Percentiles rank a stretch among this genome's conserved stretches.
phyloP scores from a whole-genome alignment of 1,140 invertebrate species.

The Marisa cornuarietis region DNA sequence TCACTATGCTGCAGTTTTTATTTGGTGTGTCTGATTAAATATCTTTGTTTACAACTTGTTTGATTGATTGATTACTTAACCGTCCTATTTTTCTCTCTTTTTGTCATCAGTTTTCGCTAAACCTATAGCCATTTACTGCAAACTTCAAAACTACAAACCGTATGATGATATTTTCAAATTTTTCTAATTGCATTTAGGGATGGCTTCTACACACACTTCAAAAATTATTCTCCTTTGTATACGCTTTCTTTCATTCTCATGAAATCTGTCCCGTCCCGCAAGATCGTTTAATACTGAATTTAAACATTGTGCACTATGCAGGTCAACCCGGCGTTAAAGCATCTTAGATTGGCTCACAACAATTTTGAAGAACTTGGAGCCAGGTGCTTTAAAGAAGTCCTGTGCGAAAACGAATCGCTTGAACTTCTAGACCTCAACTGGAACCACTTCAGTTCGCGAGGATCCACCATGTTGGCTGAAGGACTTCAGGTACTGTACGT shows the following conservation, averaged over 20 bases:
- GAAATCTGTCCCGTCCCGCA: not conserved
- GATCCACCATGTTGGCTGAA: conserved; percentile 48
- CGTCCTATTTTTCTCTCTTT: too few species aligned
- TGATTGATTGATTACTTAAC: not conserved
- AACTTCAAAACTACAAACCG: too few species aligned
- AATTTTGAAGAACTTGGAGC: conserved; percentile 49
- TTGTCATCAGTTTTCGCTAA: too few species aligned
- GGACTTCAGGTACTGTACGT: conserved; percentile 44
- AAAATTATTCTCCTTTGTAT: not conserved
- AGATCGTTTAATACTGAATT: not conserved
- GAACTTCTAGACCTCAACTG: conserved; percentile 58
- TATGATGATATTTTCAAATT: too few species aligned
- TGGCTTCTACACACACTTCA: too few species aligned
- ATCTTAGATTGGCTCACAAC: conserved; percentile 50
- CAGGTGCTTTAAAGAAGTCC: conserved; percentile 40
- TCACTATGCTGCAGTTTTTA: too few species aligned
- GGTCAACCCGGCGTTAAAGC: conserved; percentile 40
- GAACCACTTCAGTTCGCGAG: conserved; percentile 57
- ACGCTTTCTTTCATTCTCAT: not conserved
- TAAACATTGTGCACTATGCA: conserved; percentile 9
- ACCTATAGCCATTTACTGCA: too few species aligned
- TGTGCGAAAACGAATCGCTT: conserved; percentile 55
- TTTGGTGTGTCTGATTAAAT: not conserved
- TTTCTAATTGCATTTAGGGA: too few species aligned
- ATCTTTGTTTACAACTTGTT: not conserved